Conservation (phyloP, 2,888 invertebrate genomes). For the Eristalinus sepulchralis region DNA sequence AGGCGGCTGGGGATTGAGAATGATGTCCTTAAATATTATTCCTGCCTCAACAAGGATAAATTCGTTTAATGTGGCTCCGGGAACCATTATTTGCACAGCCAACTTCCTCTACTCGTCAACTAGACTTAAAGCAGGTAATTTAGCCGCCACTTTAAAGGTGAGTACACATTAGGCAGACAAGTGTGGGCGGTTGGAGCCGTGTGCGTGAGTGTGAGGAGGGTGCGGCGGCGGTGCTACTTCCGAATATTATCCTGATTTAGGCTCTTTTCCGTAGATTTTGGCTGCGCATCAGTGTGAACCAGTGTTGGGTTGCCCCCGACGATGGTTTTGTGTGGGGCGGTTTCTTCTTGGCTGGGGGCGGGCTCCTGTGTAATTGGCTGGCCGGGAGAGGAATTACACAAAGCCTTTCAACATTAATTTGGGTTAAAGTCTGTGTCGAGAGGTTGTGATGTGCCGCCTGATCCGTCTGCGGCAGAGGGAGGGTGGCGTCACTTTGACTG, state of each 20-base stretch:
- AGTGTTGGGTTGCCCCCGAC: background rate
- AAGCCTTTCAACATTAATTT: constrained; percentile 49
- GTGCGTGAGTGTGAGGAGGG: background rate
- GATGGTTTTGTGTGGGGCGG: background rate
- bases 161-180: constrained; percentile 38
- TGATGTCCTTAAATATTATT: constrained; percentile 64
- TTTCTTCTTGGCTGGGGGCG: background rate
- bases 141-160: constrained; percentile 66
- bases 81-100: constrained; percentile 65
- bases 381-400: constrained; percentile 21
- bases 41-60: constrained; percentile 63
- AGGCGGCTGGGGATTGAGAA: background rate
- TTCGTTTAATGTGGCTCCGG: constrained; percentile 64
- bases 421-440: constrained; percentile 24
- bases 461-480: background rate
- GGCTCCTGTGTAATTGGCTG: constrained; percentile 5
- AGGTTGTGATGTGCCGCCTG: background rate
- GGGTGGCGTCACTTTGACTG: background rate
- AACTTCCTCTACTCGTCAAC: constrained; percentile 65
- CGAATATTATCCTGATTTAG: constrained; percentile 32
- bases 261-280: constrained; percentile 1
- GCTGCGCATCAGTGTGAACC: background rate
- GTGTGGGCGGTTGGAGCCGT: background rate
- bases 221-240: background rate
- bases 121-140: constrained; percentile 70